These are phyloP conservation scores for Ptilonorhynchus violaceus DNA, from an alignment of 2,113 vertebrate genomes.

Conservation along the genomic window DNA sequence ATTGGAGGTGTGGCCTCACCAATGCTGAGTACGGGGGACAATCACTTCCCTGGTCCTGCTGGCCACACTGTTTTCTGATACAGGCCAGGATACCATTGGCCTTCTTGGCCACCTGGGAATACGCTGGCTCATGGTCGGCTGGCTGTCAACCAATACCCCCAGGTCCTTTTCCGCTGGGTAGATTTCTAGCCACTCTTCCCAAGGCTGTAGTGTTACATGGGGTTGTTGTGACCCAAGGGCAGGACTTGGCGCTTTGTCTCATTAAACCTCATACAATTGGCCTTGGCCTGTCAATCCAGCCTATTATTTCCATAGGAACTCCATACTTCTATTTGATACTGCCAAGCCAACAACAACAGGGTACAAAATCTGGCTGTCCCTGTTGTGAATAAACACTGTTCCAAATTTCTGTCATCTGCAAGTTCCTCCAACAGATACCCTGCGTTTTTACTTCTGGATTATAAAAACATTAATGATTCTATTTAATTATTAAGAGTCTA, in stretches of 20 bases:
- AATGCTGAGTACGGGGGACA: neutral
- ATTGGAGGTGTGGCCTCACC: neutral
- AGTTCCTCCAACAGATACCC: neutral
- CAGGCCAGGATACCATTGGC: neutral
- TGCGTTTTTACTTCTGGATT: neutral
- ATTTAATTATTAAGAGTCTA: neutral
- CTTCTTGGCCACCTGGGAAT: neutral
- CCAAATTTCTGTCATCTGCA: neutral
- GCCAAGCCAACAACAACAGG: neutral
- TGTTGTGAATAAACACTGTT: neutral
- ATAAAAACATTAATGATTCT: neutral
- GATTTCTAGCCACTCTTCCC: neutral
- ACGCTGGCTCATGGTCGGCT: neutral
- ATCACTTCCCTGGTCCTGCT: neutral
- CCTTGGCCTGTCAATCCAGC: neutral
- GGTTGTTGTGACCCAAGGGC: neutral
- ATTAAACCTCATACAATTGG: neutral
- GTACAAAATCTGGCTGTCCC: neutral
- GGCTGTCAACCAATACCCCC: neutral
- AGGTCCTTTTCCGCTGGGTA: rapidly evolving
- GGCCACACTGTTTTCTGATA: neutral
- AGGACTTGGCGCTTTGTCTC: neutral
- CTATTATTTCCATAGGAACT: neutral
- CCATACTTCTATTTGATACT: neutral
- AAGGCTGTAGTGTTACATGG: neutral